These are phyloP conservation scores for Anoplophora glabripennis DNA, from an alignment of 1,140 invertebrate genomes.

Conservation along the genomic window DNA sequence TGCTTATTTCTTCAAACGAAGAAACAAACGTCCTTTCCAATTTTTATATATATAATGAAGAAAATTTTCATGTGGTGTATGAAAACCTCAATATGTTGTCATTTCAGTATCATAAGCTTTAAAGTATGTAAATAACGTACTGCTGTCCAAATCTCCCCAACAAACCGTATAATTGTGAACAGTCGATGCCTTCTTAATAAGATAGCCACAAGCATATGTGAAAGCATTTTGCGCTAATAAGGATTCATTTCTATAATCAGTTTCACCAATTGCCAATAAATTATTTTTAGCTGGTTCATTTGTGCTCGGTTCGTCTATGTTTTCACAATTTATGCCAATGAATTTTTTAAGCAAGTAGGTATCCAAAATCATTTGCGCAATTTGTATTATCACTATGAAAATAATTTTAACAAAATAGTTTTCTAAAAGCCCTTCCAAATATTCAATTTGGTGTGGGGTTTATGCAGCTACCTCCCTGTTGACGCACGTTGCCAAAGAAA, in stretches of 20 bases:
- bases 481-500: constrained; percentile 7
- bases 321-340: background rate
- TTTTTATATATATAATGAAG: constrained; percentile 9
- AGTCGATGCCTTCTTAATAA: constrained; percentile 4
- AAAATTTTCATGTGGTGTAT: background rate
- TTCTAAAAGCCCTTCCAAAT: constrained; percentile 4
- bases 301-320: background rate
- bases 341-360: background rate
- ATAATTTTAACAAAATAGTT: constrained; percentile 9
- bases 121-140: background rate
- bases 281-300: background rate
- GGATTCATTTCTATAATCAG: constrained; percentile 4
- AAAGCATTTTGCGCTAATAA: constrained; percentile 1
- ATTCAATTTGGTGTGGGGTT: constrained; percentile 9
- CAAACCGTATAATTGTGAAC: background rate
- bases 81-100: background rate
- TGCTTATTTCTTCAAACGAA: background rate
- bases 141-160: too few relatives aligned
- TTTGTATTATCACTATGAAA: constrained; percentile 1
- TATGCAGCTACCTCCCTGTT: background rate
- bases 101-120: background rate
- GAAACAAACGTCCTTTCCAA: constrained; percentile 1
- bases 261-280: constrained; percentile 1
- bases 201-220: constrained; percentile 9
- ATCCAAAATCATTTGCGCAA: constrained; percentile 7